A percentile compares a stretch with the other conserved stretches of the same genome.
Evolutionary conservation across 1,140 invertebrate genomes (phyloP).

Genomic region (Aradophagus sp.): DNA sequence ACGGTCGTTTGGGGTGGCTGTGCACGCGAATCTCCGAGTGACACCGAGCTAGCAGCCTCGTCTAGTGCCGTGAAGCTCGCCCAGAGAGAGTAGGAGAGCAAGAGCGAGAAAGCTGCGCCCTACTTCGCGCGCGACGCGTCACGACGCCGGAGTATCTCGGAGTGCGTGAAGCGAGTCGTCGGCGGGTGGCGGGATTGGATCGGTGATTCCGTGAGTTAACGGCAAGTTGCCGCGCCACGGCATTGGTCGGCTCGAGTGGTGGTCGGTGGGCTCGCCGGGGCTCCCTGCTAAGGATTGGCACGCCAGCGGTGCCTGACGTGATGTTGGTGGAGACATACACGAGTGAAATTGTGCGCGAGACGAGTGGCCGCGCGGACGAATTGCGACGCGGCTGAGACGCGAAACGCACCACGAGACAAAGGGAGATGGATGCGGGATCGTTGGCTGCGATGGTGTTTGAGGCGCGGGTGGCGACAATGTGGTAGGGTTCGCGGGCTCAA

Average conservation of each 20-base stretch:
- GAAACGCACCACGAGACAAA: constrained; percentile 28
- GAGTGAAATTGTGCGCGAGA: constrained; percentile 39
- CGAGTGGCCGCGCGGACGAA: constrained; percentile 55
- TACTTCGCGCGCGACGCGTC: constrained; percentile 62
- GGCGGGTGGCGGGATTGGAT: too few relatives aligned
- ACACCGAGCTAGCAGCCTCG: constrained; percentile 43
- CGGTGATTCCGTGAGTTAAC: too few relatives aligned
- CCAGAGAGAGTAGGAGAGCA: constrained; percentile 10
- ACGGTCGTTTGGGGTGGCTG: constrained; percentile 42
- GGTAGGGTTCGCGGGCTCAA: constrained; percentile 15
- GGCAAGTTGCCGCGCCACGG: too few relatives aligned
- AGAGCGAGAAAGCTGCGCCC: constrained; percentile 67
- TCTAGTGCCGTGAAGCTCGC: constrained; percentile 42
- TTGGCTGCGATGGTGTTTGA: constrained; percentile 22
- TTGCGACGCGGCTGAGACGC: constrained; percentile 57
- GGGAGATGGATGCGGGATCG: constrained; percentile 19
- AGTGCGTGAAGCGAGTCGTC: too few relatives aligned
- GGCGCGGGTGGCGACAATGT: constrained; percentile 17
- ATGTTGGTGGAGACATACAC: constrained; percentile 10
- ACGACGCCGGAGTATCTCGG: constrained; percentile 28
- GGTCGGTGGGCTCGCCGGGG: constrained; percentile 1
- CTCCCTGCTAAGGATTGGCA: constrained; percentile 58
- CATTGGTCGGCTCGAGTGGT: constrained; percentile 14
- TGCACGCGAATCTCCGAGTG: constrained; percentile 57
- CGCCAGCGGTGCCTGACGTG: constrained; percentile 34